Evolutionary conservation across 2,113 vertebrate genomes (phyloP), one percentile per base, ranked within the genome.

Genomic region (Scatophagus argus): DNA sequence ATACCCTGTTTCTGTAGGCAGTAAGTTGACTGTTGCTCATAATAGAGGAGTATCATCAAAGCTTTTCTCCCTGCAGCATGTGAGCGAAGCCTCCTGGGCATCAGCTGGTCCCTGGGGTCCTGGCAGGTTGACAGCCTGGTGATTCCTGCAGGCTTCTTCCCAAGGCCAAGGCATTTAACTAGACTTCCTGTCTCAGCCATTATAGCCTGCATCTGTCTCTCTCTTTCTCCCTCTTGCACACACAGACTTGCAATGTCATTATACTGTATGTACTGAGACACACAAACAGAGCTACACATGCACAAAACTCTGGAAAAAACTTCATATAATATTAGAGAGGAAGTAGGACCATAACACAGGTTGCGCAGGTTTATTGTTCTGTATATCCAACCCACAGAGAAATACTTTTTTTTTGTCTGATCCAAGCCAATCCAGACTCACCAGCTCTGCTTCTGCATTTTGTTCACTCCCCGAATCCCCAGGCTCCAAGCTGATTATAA

Each of bases 111-210:
- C 81, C 83, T 81, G 39, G 54, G 83, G 81, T 75, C 68, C 81
- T 82, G 77, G 76, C 60, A 71, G 63, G 78, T 87, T 88, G 86
- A 88, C 88, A 89, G 72, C 54, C 62, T 14, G 55, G 56, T 79
- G 70, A 82, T 83, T 85, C 63, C 75, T 77, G 54, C 72, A 82
- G 85, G 64, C 69, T 67, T 82, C 72, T 64, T 75, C 69, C 55
- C 69, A 80, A 74, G 63, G 64, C 83, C 44, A n/a, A 74, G 27
- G 52, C 63, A 73, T 82, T 89, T 81, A 79, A 70, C 67, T 44
- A 79, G 72, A 80, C 82, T 74, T 62, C 47, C 58, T 73, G 59
- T 72, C 74, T 66, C 49, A 74, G 66, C 67, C 38, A 73, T 83
- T 77, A 63, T 17, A 46, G 23, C 46, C 36, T 47, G 13, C 79